A percentile compares a stretch with the other conserved stretches of the same genome.
Evolutionary conservation across 2,113 vertebrate species (phyloP).

Genomic region (Solenodon paradoxus): DNA sequence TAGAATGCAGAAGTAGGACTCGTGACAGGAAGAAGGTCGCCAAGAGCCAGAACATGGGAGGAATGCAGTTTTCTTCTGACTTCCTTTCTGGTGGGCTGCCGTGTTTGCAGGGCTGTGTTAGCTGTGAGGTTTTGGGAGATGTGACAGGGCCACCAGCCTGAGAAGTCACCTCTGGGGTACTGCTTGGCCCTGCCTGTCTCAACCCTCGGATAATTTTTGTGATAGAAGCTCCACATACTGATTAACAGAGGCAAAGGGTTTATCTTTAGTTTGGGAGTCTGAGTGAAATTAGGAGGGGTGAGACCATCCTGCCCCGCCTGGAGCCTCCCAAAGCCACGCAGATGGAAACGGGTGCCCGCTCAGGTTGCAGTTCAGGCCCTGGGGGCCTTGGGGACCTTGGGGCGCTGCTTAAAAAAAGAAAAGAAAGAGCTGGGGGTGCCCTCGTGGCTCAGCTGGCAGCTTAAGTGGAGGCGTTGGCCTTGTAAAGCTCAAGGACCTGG

Average conservation of each 20-base stretch:
- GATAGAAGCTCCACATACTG: neutral
- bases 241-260: neutral
- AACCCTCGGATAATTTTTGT: neutral
- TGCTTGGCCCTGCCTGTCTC: neutral
- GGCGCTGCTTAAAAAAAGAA: no score
- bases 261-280: neutral
- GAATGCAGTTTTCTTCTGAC: neutral
- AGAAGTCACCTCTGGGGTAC: neutral
- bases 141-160: neutral
- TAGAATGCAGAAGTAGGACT: slow-evolving; percentile 5
- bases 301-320: no score
- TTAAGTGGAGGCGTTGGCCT: no score
- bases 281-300: neutral
- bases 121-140: neutral
- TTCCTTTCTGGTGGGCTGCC: neutral
- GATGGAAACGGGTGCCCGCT: neutral
- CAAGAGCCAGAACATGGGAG: neutral
- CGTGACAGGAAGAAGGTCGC: neutral
- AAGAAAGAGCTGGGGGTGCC: no score
- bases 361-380: neutral
- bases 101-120: neutral
- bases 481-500: no score
- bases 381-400: neutral
- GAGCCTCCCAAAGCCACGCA: neutral
- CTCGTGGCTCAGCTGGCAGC: no score